These are phyloP conservation scores for Epinephelus lanceolatus DNA, from an alignment of 2,113 vertebrate species.

Conservation along the genomic window DNA sequence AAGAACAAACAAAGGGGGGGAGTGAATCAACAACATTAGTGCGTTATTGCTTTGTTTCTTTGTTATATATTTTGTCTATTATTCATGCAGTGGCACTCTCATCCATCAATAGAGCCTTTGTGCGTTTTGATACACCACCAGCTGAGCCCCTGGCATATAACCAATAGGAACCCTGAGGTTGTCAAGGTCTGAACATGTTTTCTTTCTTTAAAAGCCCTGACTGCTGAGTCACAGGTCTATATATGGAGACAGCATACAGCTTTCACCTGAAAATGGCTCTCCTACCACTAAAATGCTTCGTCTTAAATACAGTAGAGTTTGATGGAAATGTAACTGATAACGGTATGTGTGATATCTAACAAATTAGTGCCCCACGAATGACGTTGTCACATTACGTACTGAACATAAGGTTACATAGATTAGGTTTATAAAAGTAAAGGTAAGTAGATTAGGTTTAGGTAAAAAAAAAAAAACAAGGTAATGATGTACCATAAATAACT, in stretches of 20 bases:
- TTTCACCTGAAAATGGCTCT: not conserved
- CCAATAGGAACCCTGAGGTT: not conserved
- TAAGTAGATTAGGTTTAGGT: too few species aligned
- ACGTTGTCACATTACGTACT: too few species aligned
- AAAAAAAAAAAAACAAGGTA: too few species aligned
- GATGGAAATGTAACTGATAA: not conserved
- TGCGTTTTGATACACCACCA: conserved; percentile 19
- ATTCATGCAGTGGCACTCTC: conserved; percentile 11
- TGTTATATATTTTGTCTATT: not conserved
- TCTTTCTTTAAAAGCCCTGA: not conserved
- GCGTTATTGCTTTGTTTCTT: not conserved
- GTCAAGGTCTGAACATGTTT: not conserved
- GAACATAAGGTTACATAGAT: too few species aligned
- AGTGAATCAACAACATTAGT: not conserved
- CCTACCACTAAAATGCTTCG: not conserved
- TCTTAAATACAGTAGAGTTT: not conserved
- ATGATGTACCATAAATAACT: too few species aligned
- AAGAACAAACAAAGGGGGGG: not conserved
- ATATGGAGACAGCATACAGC: not conserved
- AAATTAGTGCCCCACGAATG: too few species aligned
- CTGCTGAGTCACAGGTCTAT: not conserved
- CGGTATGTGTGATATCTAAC: too few species aligned
- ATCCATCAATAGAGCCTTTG: not conserved
- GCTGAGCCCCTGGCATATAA: conserved; percentile 12
- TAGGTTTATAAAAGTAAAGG: too few species aligned